Evolutionary conservation across 2,888 invertebrate species (phyloP).

Genomic region (Serrognathus titanus): DNA sequence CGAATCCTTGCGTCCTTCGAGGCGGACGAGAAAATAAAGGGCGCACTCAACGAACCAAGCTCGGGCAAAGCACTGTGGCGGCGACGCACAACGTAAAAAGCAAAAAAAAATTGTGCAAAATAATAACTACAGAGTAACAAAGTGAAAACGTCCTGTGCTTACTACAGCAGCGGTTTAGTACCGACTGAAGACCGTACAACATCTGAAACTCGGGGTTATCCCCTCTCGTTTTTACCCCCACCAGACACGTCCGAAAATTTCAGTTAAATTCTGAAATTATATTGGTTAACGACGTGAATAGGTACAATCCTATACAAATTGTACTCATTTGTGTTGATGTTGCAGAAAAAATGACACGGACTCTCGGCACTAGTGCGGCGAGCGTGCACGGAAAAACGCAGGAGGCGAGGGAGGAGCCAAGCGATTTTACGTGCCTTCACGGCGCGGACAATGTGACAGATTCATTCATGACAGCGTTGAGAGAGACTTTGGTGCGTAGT

Average conservation of each 20-base stretch:
- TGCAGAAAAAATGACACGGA: not conserved
- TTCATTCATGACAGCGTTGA: conserved; percentile 8
- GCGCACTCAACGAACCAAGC: not conserved
- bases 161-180: conserved; percentile 18
- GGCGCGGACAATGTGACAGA: not conserved
- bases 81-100: not conserved
- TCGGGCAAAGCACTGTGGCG: not conserved
- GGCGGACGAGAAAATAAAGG: not conserved
- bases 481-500: too few species aligned
- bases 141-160: conserved; percentile 2
- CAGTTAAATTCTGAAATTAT: conserved; percentile 34
- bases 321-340: not conserved
- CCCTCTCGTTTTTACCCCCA: conserved; percentile 22
- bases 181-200: conserved; percentile 25
- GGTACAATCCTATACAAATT: conserved; percentile 20
- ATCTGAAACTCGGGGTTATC: conserved; percentile 16
- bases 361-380: conserved; percentile 1
- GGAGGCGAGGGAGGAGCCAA: conserved; percentile 10
- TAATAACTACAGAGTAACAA: not conserved
- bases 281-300: conserved; percentile 32
- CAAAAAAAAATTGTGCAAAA: not conserved
- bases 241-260: conserved; percentile 28
- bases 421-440: not conserved
- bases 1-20: not conserved
- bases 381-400: conserved; percentile 2